Base-by-base conservation (phyloP, 1,140 invertebrate genomes). In the Tyrophagus putrescentiae region DNA sequence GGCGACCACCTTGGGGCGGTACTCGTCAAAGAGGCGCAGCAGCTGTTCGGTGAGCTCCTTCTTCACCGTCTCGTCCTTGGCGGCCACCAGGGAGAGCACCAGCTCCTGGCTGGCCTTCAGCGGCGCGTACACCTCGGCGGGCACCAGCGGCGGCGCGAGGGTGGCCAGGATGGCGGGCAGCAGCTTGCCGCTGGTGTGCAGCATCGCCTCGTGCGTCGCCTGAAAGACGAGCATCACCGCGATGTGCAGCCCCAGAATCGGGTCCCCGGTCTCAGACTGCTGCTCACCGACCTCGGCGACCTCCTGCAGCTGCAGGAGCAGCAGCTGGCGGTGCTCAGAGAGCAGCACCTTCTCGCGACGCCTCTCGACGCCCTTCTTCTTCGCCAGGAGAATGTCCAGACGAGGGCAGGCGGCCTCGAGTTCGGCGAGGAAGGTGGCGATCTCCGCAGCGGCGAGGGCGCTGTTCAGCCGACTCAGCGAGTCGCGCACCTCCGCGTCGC, bases 151-250 rank as follows among this genome's bases (percentile, higher is more conserved):
- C 25, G 75, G 72, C 62, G 83, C 80, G 13, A 96, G 75, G 70
- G 80, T 84, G 1, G 73, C 66, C 23, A 95, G 72, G 62, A 96
- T 80, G 23, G 80, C 75, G 0, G 87, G 82, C 3, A 96, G 85
- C 73, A 90, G 88, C 70, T 87, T 82, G 0, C 91, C 91, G 27
- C 89, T 92, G 11, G 86, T 86, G 69, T 95, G 87, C 16, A 97
- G 66, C 72, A 91, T 85, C 65, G 53, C 50, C 67, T 87, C 81
- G 13, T 84, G 87, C 0, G 82, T 74, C 9, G 79, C 77, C 23
- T 85, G 87, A 67, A 93, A 93, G 23, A 94, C 76, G 28, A 92
- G 75, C 42, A 91, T 76, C 5, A 78, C 79, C 1, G 81, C 79
- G 39, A 94, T 72, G 71, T 95, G 90, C 16, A 97, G 71, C n/a